Percentiles rank a stretch among this genome's conserved stretches.
These are phyloP conservation scores for Machimus atricapillus DNA, from an alignment of 2,888 invertebrate genomes.

Conservation along the genomic window DNA sequence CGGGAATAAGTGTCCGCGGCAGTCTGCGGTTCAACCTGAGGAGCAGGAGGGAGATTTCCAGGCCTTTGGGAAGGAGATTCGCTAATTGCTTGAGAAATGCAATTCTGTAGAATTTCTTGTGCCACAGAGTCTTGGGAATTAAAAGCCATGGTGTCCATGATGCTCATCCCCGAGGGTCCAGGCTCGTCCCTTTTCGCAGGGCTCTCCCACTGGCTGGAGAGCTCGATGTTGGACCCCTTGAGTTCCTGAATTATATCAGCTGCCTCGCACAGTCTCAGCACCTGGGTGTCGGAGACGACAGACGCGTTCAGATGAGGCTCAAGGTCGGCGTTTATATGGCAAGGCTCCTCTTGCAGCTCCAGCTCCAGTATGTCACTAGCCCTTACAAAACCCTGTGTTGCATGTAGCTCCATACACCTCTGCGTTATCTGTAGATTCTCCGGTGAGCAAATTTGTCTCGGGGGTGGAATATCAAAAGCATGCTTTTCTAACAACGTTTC, in stretches of 20 bases:
- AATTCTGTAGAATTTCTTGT: neutral
- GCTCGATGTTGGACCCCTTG: neutral
- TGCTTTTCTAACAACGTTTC: neutral
- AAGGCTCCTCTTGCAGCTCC: neutral
- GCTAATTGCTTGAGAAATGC: neutral
- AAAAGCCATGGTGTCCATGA: neutral
- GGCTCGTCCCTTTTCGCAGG: neutral
- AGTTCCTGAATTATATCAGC: constrained; percentile 35
- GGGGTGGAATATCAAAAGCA: too few relatives aligned
- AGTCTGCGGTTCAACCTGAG: neutral
- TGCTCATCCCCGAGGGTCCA: neutral
- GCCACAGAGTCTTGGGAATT: neutral
- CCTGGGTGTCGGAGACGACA: constrained; percentile 1
- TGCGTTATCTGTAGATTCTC: too few relatives aligned
- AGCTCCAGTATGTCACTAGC: neutral
- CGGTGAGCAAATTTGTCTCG: neutral
- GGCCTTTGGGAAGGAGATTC: neutral
- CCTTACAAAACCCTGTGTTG: neutral
- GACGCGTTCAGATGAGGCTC: neutral
- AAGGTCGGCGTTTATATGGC: neutral
- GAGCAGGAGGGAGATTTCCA: neutral
- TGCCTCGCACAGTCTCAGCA: constrained; percentile 19
- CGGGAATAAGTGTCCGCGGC: neutral
- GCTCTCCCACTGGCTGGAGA: constrained; percentile 39
- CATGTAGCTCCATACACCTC: too few relatives aligned